Percentiles rank a stretch among this genome's conserved stretches.
Evolutionary conservation across 2,113 vertebrate species (phyloP).

Genomic region (Brienomyrus brachyistius): DNA sequence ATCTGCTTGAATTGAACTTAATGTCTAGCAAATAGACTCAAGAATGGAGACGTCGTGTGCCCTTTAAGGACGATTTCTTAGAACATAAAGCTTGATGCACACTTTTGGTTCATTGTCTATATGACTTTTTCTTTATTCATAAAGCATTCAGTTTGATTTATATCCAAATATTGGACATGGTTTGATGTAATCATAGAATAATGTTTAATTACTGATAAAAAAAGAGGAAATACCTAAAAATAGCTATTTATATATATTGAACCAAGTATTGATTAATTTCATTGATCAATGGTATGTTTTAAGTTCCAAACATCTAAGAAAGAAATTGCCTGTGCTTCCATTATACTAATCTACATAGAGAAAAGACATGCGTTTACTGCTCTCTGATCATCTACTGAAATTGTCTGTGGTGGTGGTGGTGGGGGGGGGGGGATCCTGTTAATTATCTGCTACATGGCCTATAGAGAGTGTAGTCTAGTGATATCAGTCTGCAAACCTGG

Average conservation of each 20-base stretch:
- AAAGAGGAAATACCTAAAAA: neutral
- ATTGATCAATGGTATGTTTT: neutral
- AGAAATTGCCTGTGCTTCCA: neutral
- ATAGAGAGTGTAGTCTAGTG: neutral
- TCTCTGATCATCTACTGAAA: neutral
- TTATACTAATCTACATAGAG: neutral
- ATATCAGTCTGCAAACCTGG: neutral
- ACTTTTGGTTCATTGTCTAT: neutral
- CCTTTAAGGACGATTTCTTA: neutral
- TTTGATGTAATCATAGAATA: neutral
- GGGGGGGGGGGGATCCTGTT: neutral
- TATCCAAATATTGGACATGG: neutral
- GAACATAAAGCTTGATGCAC: neutral
- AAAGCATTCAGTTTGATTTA: neutral
- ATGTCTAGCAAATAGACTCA: neutral
- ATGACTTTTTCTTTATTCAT: neutral
- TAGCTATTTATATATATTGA: neutral
- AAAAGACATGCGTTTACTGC: neutral
- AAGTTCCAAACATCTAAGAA: neutral
- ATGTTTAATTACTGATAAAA: neutral
- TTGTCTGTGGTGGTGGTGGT: neutral
- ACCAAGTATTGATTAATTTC: neutral
- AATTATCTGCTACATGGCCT: neutral
- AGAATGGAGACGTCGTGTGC: neutral
- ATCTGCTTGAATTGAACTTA: neutral